phyloP scores from a whole-genome alignment of 2,888 invertebrate species.

The Plemyria rubiginata region DNA sequence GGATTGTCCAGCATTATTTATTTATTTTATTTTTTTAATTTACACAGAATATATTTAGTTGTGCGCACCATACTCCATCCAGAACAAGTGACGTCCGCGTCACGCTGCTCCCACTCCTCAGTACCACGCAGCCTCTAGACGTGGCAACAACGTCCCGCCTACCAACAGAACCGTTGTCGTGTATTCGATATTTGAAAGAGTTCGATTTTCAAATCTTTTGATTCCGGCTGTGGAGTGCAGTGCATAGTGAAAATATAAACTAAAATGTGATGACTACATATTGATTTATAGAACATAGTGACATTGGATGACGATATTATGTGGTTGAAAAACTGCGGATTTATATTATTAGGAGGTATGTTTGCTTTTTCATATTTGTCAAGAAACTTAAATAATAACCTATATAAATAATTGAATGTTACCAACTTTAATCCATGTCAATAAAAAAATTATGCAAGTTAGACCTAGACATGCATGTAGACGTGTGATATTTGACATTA shows the following conservation, averaged over 20 bases:
- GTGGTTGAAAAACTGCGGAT: constrained; percentile 26
- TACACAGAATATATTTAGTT: constrained; percentile 32
- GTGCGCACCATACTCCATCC: constrained; percentile 59
- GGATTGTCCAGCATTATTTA: no score
- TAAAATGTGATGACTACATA: constrained; percentile 28
- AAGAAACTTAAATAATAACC: no score
- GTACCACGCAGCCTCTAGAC: constrained; percentile 76
- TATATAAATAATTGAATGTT: no score
- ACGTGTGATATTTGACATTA: no score
- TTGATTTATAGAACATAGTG: no score
- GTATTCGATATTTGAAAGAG: constrained; percentile 21
- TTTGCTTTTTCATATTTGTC: not conserved
- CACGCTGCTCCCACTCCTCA: constrained; percentile 64
- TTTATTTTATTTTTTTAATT: no score
- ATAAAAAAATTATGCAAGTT: no score
- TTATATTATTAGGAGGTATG: constrained; percentile 34
- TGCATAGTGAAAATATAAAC: constrained; percentile 56
- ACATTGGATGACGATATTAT: constrained; percentile 34
- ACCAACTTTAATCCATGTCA: no score
- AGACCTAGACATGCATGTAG: no score
- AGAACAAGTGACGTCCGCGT: constrained; percentile 59
- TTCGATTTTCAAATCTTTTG: constrained; percentile 29
- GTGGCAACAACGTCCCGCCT: constrained; percentile 55
- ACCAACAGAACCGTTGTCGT: constrained; percentile 5
- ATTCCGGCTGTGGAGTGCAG: constrained; percentile 71